Evolutionary conservation across 2,888 invertebrate genomes (phyloP).

Genomic region (Sinodicranocentrus sp.): DNA sequence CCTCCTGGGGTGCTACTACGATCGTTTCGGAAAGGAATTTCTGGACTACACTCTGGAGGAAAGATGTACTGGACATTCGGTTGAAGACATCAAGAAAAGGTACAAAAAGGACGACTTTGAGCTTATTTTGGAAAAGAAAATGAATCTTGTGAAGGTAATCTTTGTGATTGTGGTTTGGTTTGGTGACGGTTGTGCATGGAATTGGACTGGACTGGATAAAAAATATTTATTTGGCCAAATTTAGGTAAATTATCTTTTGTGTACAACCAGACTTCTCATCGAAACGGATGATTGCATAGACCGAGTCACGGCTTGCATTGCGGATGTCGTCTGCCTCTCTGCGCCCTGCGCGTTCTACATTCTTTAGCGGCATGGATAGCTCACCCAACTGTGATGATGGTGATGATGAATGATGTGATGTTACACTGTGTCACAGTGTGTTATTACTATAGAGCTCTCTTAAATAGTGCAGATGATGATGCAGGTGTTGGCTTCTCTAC

Average conservation of each 20-base stretch:
- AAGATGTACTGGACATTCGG: too few species aligned
- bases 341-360: slow-evolving; percentile 30
- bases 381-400: slow-evolving; percentile 25
- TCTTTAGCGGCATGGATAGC: slow-evolving; percentile 4
- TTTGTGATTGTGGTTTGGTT: slow-evolving; percentile 19
- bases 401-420: slow-evolving; percentile 41
- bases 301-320: slow-evolving; percentile 65
- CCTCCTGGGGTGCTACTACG: too few species aligned
- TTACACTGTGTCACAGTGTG: slow-evolving; percentile 66
- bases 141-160: not conserved
- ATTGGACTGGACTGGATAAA: slow-evolving; percentile 20
- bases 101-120: not conserved
- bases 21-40: too few species aligned
- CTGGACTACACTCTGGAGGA: too few species aligned
- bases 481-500: slow-evolving; percentile 34
- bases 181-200: slow-evolving; percentile 14
- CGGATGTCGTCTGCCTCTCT: slow-evolving; percentile 16
- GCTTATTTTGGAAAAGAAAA: slow-evolving; percentile 3
- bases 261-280: slow-evolving; percentile 43
- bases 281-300: slow-evolving; percentile 54
- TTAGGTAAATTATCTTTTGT: slow-evolving; percentile 29
- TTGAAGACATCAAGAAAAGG: not conserved
- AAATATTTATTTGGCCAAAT: slow-evolving; percentile 13
- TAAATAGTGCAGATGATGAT: slow-evolving; percentile 21
- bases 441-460: slow-evolving; percentile 24